Percentiles rank a stretch among this genome's conserved stretches.
Evolutionary conservation across 2,113 vertebrate genomes (phyloP).

Genomic region (Lepus americanus): DNA sequence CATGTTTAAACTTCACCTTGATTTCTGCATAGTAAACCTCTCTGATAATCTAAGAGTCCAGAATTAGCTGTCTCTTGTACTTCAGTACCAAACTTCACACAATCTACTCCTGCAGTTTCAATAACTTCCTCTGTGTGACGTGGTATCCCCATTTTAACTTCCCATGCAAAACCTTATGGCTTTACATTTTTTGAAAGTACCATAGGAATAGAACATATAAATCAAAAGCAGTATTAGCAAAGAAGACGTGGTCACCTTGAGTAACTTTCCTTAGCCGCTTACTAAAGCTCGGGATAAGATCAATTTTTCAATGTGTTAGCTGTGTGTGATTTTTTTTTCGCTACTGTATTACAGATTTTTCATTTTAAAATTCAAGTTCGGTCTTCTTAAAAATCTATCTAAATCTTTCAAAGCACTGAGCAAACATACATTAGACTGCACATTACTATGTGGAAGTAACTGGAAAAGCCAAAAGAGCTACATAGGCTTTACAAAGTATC

Average conservation of each 20-base stretch:
- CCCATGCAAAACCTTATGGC: neutral
- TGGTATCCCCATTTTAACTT: neutral
- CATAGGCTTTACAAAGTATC: slow-evolving; percentile 1
- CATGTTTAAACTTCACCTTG: neutral
- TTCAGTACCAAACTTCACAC: neutral
- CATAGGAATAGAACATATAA: slow-evolving; percentile 9
- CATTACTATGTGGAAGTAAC: neutral
- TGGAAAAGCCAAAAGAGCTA: neutral
- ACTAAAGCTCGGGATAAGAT: neutral
- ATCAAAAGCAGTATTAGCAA: slow-evolving; percentile 37
- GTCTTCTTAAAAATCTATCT: slow-evolving; percentile 30
- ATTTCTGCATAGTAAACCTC: neutral
- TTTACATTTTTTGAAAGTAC: slow-evolving; percentile 28
- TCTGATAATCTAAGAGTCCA: slow-evolving; percentile 26
- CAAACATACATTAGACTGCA: neutral
- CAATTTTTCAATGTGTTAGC: neutral
- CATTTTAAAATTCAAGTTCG: slow-evolving; percentile 44
- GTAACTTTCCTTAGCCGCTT: slow-evolving; percentile 42
- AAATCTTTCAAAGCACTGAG: slow-evolving; percentile 52
- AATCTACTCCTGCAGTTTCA: neutral
- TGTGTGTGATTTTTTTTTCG: neutral
- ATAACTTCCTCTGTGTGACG: neutral
- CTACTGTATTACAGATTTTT: neutral
- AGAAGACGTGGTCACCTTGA: slow-evolving; percentile 31
- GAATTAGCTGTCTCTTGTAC: neutral